Base-by-base conservation (phyloP, 2,888 invertebrate species). In the Aplocera efformata region DNA sequence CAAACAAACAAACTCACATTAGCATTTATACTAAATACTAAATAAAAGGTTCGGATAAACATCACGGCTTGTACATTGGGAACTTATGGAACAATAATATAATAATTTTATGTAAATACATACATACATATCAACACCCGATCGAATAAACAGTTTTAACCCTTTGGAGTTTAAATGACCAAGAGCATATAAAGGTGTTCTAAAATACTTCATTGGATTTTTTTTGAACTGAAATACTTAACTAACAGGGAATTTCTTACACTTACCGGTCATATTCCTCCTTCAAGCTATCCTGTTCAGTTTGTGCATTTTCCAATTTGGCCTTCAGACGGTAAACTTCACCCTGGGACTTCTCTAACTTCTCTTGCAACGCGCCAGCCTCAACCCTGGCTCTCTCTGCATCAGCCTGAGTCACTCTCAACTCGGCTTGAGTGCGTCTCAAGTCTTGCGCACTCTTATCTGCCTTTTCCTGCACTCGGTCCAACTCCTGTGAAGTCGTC, bases 311-410 rank as follows among this genome's bases (percentile, higher is more conserved):
- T 89, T 97, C 97, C 67, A 97, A 89, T 72, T 97, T 94, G 25
- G 97, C 97, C 79, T 97, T 97, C 60, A 97, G 90, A 77, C 97
- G 93, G 72, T 97, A 97, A 23, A 98, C 96, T 80, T 98, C 97
- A 48, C 97, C 97, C 80, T 97, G 97, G 39, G 96, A 96, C 85
- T 97, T 96, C 75, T 97, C 97, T 49, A 97, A 83, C 86, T 97
- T 97, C 67, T 97, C 97, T 74, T 97, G 97, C 42, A 97, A 88
- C 8, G 93, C 94, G 31, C 94, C 92, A 0, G 96, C 94, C 74
- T 97, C 96, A 21, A 93, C 90, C 45, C 94, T 91, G 29, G 95
- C 94, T 68, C 97, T 90, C 66, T 97, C 97, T 55, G 94, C 95
- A 74, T 97, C 97, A 28, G 96, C 94, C 77, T 96, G 96, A 39